Conservation (phyloP, 92 coral and sea anemone species). For the Phenganax subtilis region DNA sequence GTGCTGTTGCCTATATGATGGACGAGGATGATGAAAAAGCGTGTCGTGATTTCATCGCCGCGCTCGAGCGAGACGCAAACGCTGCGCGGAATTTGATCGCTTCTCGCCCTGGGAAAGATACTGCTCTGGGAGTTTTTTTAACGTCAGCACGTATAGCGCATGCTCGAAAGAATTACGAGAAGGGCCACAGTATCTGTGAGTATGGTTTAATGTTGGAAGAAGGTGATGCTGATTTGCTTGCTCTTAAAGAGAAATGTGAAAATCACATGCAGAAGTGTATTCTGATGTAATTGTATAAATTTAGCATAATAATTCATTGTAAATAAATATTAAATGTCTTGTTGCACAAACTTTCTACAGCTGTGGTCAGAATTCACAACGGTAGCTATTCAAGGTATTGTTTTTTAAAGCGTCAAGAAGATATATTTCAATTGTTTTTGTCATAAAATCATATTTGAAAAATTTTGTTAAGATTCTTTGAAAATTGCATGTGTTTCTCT, state of each 20-base stretch:
- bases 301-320: too few species aligned
- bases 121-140: constrained; percentile 47
- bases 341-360: too few species aligned
- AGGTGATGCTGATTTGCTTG: constrained; percentile 53
- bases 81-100: constrained; percentile 64
- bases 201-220: constrained; percentile 71
- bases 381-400: too few species aligned
- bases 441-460: too few species aligned
- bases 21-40: constrained; percentile 60
- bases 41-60: constrained; percentile 63
- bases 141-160: constrained; percentile 54
- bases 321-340: too few species aligned
- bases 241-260: constrained; percentile 60
- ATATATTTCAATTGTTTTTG: too few species aligned
- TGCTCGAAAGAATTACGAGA: constrained; percentile 51
- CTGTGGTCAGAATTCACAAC: too few species aligned
- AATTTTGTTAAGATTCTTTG: too few species aligned
- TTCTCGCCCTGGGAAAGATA: constrained; percentile 63
- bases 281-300: constrained; percentile 46
- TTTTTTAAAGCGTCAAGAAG: too few species aligned
- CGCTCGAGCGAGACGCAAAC: constrained; percentile 68
- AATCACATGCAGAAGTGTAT: constrained; percentile 59
- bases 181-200: constrained; percentile 57
- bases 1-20: constrained; percentile 68
- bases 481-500: too few species aligned